A percentile compares a stretch with the other conserved stretches of the same genome.
phyloP scores from a whole-genome alignment of 2,888 invertebrate genomes.

The Gasteruption jaculator region DNA sequence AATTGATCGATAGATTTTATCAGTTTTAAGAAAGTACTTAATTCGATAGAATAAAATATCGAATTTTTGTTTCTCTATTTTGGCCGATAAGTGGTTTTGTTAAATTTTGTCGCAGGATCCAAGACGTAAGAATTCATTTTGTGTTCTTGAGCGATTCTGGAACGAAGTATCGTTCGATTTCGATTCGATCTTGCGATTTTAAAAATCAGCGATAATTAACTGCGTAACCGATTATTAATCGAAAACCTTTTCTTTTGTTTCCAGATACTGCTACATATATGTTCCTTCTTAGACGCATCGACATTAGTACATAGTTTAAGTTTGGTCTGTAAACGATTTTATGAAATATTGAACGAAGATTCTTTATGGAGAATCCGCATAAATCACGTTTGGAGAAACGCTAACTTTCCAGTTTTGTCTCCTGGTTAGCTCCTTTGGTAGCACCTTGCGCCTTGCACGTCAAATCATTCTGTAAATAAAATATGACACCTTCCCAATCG shows the following conservation, averaged over 20 bases:
- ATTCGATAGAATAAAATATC: too few relatives aligned
- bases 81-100: too few relatives aligned
- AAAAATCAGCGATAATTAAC: too few relatives aligned
- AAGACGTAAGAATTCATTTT: too few relatives aligned
- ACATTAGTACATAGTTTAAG: slow-evolving; percentile 56
- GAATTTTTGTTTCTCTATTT: too few relatives aligned
- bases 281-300: slow-evolving; percentile 58
- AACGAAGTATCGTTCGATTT: too few relatives aligned
- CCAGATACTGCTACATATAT: slow-evolving; percentile 61
- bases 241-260: slow-evolving; percentile 37
- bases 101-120: too few relatives aligned
- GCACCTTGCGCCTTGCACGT: slow-evolving; percentile 29
- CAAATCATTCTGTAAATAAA: slow-evolving; percentile 35
- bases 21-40: too few relatives aligned
- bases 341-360: slow-evolving; percentile 57
- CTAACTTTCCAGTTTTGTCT: slow-evolving; percentile 39
- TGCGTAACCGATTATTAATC: too few relatives aligned
- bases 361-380: slow-evolving; percentile 56
- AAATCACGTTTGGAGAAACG: slow-evolving; percentile 39
- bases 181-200: too few relatives aligned
- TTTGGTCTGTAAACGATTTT: slow-evolving; percentile 57
- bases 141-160: too few relatives aligned
- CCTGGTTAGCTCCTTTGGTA: slow-evolving; percentile 40
- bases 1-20: too few relatives aligned
- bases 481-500: slow-evolving; percentile 26